phyloP scores from a whole-genome alignment of 2,888 invertebrate genomes.

The Axea sp. region DNA sequence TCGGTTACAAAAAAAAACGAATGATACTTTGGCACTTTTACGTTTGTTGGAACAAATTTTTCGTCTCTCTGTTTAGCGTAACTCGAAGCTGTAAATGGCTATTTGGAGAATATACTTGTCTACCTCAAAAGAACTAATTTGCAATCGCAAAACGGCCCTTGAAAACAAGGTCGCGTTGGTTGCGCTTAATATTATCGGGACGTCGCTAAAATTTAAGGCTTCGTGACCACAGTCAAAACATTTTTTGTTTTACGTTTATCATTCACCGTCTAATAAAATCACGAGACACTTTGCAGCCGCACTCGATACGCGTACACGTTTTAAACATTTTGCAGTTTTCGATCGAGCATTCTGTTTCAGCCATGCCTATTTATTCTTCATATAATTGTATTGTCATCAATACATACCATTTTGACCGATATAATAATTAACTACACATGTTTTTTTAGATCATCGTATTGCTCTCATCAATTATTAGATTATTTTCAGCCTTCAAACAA shows the following conservation, averaged over 20 bases:
- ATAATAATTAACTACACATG: neutral
- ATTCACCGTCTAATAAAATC: constrained; percentile 13
- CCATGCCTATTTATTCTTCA: neutral
- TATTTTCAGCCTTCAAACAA: too few species aligned
- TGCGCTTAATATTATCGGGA: constrained; percentile 71
- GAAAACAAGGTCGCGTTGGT: constrained; percentile 67
- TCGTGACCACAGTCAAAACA: constrained; percentile 66
- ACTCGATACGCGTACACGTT: constrained; percentile 9
- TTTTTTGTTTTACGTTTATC: constrained; percentile 66
- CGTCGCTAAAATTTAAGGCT: constrained; percentile 70
- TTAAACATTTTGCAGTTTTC: constrained; percentile 6
- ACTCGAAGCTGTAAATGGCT: constrained; percentile 76
- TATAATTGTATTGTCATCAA: constrained; percentile 11
- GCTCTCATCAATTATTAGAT: too few species aligned
- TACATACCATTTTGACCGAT: constrained; percentile 7
- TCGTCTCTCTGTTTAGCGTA: constrained; percentile 74
- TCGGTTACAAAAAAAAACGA: constrained; percentile 3
- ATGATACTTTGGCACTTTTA: constrained; percentile 59
- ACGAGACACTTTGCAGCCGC: constrained; percentile 4
- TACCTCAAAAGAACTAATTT: constrained; percentile 77
- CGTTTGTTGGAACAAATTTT: constrained; percentile 61
- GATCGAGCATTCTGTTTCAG: constrained; percentile 6
- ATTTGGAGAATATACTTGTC: constrained; percentile 79
- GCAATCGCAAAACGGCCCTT: constrained; percentile 70
- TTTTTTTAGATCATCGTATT: too few species aligned